Conservation (phyloP, 2,797 vertebrate species). For the Liasis olivaceus region DNA sequence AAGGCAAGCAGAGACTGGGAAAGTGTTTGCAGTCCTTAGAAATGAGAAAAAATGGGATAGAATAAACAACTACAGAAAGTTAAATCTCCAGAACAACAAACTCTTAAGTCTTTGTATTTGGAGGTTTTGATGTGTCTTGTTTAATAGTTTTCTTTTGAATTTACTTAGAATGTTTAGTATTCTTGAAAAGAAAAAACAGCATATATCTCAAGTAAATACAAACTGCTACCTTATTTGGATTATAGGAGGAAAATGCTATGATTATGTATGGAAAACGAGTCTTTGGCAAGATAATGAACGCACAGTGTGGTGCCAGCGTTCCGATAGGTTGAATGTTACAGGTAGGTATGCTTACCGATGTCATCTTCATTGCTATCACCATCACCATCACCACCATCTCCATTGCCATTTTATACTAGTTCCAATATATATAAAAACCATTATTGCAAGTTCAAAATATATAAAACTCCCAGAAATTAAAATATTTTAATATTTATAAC, state of each 20-base stretch:
- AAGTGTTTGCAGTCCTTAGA: not conserved
- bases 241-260: constrained; percentile 92
- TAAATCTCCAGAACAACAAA: not conserved
- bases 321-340: constrained; percentile 95
- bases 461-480: not conserved
- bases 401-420: not conserved
- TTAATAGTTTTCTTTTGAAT: not conserved
- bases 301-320: constrained; percentile 95
- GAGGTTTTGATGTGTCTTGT: not conserved
- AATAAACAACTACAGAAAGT: not conserved
- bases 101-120: not conserved
- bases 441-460: not conserved
- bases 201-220: not conserved
- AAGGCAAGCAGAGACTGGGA: not conserved
- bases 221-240: constrained; percentile 42
- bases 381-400: not conserved
- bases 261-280: constrained; percentile 90
- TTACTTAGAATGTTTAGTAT: not conserved
- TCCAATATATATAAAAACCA: not conserved
- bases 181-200: not conserved
- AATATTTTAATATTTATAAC: not conserved
- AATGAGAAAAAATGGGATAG: not conserved
- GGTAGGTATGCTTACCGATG: constrained; percentile 71
- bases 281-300: constrained; percentile 90
- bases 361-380: not conserved